Evolutionary conservation across 1,140 invertebrate genomes (phyloP), one percentile per base, ranked within the genome.

Genomic region (Dinoponera quadriceps): DNA sequence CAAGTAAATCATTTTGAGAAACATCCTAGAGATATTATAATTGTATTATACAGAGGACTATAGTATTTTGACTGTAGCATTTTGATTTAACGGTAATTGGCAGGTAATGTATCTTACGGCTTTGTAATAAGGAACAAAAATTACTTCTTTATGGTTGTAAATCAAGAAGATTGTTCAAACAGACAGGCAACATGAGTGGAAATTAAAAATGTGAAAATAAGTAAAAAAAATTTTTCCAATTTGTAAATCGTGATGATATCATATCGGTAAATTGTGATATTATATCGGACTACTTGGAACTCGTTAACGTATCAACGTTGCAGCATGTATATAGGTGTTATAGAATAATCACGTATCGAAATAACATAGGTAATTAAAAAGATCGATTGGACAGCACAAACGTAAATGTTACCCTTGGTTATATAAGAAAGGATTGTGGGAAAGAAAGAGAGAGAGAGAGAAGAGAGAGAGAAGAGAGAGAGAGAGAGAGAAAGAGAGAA

Each of bases 1-100:
- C 9, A 49, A 73, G 25, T 73, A 51, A 81, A 73, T 60, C 16
- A 57, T 51, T 82, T 60, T 48, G 13, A 68, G 20, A 14, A 44
- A 44, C 55, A 60, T 9, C 27, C 18, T 74, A 49, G 14, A 27
- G 29, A 55, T 20, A 48, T 27, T 44, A 16, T 9, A 44, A 44
- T 9, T 44, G 38, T 44, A 44, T 9, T 9, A n/a, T n/a, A n/a
- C n/a, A 11, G 22, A 57, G 29, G 55, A 44, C 11, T 29, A 11
- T 49, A 57, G 29, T 54, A 73, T 38, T 65, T 54, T 75, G n/a
- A 22, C 9, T 11, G n/a, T n/a, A n/a, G n/a, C n/a, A n/a, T n/a
- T n/a, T n/a, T n/a, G n/a, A 73, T 27, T 62, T 9, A 18, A 33
- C 18, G n/a, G n/a, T n/a, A 62, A 29, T 29, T 65, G 13, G 14